Evolutionary conservation across 2,888 invertebrate species (phyloP), one percentile per base, ranked within the genome.

Genomic region (Agriopis aurantiaria): DNA sequence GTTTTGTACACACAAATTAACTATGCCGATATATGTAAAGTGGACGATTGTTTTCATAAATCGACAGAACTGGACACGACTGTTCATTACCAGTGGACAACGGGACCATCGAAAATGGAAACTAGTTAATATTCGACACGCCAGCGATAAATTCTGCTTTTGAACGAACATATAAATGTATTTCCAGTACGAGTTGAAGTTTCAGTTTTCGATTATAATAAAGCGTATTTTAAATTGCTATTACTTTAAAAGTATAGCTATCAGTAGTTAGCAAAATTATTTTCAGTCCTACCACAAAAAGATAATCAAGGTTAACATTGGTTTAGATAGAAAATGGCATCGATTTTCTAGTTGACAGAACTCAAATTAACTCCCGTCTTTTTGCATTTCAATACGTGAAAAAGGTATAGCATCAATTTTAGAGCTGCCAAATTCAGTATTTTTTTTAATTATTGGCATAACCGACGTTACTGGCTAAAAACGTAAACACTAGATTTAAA

Each of bases 101-200:
- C 55, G 41, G 48, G 55, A 60, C 60, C 17, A 60, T 60, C 58
- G 23, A 46, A 53, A 65, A 59, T 65, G 65, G 59, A 59, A 65
- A 59, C 66, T 60, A 53, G 53, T 66, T 66, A 66, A 66, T 60
- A 66, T 60, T 60, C 53, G 62, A 62, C 53, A 40, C 53, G 46
- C 60, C 8, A 10, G 14, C 46, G 12, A 48, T 41, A 60, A 55
- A 55, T 55, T 65, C 46, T 43, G 33, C n/a, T 10, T 53, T 46
- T 59, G 17, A 40, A 14, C 41, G 9, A 17, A 52, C 52, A 65
- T 33, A 51, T 14, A n/a, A 52, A 56, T 59, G 11, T 43, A 14
- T 43, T 59, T 52, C 41, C 41, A 52, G 23, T 8, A 9, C 12
- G 41, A 40, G 6, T 8, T 51, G 23, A 46, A 51, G 40, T n/a